Evolutionary conservation across 2,113 vertebrate species (phyloP).

Genomic region (Terrapene triunguis): DNA sequence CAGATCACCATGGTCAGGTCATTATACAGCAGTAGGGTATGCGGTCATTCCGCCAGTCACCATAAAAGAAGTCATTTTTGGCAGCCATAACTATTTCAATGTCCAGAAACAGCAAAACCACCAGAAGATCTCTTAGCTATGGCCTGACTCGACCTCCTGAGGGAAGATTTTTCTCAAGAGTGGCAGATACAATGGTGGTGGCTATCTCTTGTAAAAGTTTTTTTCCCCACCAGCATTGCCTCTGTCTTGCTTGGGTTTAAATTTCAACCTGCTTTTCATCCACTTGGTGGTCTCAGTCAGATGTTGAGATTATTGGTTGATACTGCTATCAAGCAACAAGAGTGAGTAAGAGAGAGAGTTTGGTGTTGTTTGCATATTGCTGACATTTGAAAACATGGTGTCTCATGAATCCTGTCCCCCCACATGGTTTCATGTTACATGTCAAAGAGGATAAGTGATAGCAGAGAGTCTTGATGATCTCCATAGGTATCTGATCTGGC

Average conservation of each 20-base stretch:
- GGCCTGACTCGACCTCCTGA: neutral
- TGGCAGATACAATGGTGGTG: neutral
- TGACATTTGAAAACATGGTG: neutral
- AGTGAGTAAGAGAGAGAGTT: neutral
- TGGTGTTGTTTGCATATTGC: neutral
- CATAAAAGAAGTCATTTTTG: neutral
- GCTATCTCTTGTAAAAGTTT: neutral
- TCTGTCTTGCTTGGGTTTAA: neutral
- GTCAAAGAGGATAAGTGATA: neutral
- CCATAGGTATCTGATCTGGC: neutral
- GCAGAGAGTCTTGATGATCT: neutral
- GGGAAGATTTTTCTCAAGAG: neutral
- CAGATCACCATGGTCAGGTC: rapidly evolving
- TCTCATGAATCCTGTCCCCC: neutral
- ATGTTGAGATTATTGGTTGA: neutral
- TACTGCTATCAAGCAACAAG: neutral
- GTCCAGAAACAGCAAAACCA: neutral
- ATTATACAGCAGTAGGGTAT: neutral
- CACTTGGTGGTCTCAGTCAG: neutral
- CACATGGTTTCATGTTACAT: neutral
- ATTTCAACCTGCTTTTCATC: neutral
- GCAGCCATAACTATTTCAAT: neutral
- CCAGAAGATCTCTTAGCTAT: neutral
- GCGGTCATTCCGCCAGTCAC: neutral
- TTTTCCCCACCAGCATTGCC: rapidly evolving